Evolutionary conservation across 2,113 vertebrate genomes (phyloP).

Genomic region (Perognathus longimembris): DNA sequence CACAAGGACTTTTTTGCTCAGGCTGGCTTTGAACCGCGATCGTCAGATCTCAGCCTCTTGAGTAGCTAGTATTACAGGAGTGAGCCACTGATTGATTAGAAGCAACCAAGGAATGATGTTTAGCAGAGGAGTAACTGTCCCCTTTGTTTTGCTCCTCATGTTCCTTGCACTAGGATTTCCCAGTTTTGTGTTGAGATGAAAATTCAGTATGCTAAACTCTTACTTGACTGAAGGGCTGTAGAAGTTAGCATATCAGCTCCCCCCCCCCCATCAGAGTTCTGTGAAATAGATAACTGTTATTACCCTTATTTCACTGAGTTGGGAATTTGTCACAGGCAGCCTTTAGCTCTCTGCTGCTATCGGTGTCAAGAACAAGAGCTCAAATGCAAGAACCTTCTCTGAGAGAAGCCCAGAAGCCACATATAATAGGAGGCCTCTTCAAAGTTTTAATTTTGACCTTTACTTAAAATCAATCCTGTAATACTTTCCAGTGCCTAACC

Average conservation of each 20-base stretch:
- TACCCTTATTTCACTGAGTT: neutral
- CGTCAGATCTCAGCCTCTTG: no score
- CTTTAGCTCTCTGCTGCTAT: neutral
- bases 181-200: neutral
- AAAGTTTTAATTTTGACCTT: neutral
- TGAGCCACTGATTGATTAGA: neutral
- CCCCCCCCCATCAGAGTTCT: no score
- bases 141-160: neutral
- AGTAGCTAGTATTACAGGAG: no score
- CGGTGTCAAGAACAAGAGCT: neutral
- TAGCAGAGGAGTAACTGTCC: neutral
- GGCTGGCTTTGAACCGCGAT: no score
- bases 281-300: neutral
- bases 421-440: neutral
- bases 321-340: neutral
- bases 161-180: neutral
- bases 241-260: neutral
- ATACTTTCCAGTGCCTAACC: neutral
- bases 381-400: neutral
- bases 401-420: neutral
- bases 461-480: constrained; percentile 4
- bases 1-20: no score
- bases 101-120: neutral
- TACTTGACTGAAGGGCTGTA: neutral
- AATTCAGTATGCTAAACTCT: neutral